Evolutionary conservation across 2,888 invertebrate species (phyloP).

Genomic region (Chloromyia formosa): DNA sequence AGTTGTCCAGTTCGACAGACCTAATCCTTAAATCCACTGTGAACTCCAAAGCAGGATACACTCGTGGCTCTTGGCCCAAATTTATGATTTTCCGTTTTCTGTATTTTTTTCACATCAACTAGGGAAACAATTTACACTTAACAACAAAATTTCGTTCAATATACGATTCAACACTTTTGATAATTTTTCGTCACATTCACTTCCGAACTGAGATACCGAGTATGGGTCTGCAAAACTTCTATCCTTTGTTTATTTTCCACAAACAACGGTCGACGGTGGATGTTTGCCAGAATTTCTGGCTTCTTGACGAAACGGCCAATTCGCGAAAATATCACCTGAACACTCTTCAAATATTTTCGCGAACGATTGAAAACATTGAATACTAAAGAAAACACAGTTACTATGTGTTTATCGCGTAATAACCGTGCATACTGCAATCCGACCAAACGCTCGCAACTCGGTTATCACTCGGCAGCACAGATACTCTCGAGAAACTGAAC

Average conservation of each 20-base stretch:
- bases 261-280: no score
- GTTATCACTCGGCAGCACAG: conserved; percentile 42
- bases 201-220: not conserved
- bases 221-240: no score
- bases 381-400: no score
- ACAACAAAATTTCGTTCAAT: no score
- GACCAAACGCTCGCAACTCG: conserved; percentile 10
- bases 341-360: not conserved
- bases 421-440: no score
- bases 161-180: conserved; percentile 2
- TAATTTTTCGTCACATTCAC: conserved; percentile 18
- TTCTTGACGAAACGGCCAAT: no score
- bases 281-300: no score
- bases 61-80: not conserved
- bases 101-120: not conserved
- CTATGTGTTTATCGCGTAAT: no score
- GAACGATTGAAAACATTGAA: not conserved
- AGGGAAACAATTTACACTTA: conserved; percentile 5
- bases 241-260: no score
- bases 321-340: not conserved
- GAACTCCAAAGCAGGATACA: conserved; percentile 3
- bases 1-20: conserved; percentile 30
- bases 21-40: conserved; percentile 38
- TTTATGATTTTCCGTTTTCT: no score
- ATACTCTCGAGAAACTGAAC: conserved; percentile 48